These are phyloP conservation scores for Dasypogon diadema DNA, from an alignment of 2,888 invertebrate species.

Conservation along the genomic window DNA sequence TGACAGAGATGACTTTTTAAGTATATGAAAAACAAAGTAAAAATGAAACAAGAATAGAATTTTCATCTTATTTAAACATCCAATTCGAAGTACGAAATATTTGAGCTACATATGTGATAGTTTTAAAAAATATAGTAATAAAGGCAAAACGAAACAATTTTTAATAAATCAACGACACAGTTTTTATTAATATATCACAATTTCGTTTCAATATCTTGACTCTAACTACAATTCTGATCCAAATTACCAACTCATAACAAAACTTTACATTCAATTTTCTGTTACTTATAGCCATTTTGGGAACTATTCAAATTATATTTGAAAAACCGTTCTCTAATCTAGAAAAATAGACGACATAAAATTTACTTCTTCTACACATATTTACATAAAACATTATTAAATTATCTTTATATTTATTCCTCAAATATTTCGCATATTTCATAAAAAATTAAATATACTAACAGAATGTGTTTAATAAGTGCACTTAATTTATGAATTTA, in stretches of 20 bases:
- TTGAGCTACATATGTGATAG: not conserved
- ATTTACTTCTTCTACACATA: not conserved
- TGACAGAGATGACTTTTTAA: not conserved
- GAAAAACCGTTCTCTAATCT: too few relatives aligned
- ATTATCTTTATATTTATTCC: not conserved
- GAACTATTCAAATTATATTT: too few relatives aligned
- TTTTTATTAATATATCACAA: constrained; percentile 30
- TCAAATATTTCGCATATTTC: constrained; percentile 27
- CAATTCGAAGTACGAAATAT: constrained; percentile 36
- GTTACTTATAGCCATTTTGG: too few relatives aligned
- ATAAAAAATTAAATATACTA: constrained; percentile 4
- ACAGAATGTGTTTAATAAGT: constrained; percentile 30
- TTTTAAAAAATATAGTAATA: not conserved
- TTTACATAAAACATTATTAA: not conserved
- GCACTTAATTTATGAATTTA: constrained; percentile 39
- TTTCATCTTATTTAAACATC: not conserved
- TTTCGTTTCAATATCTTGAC: not conserved
- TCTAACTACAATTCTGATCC: too few relatives aligned
- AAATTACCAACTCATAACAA: too few relatives aligned
- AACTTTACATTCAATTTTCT: too few relatives aligned
- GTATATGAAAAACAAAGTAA: constrained; percentile 3
- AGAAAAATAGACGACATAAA: too few relatives aligned
- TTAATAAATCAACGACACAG: too few relatives aligned
- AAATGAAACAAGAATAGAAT: constrained; percentile 8
- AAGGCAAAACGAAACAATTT: too few relatives aligned